Conservation (phyloP, 2,888 invertebrate genomes). For the Dynastes grantii region DNA sequence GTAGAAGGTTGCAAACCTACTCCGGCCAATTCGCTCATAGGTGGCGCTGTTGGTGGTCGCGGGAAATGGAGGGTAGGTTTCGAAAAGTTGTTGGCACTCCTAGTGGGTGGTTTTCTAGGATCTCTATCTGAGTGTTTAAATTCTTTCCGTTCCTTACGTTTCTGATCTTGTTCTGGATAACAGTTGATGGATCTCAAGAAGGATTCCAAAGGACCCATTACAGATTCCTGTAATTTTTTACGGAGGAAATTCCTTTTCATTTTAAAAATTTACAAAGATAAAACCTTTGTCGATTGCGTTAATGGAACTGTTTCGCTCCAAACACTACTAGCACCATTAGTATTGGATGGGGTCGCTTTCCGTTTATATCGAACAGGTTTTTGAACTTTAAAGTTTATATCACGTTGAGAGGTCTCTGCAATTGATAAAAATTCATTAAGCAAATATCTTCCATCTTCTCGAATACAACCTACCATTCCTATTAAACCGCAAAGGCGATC, state of each 20-base stretch:
- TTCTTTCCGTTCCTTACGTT: slow-evolving; percentile 49
- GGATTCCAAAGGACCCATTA: slow-evolving; percentile 67
- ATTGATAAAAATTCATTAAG: too few relatives aligned
- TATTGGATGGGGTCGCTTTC: slow-evolving; percentile 21
- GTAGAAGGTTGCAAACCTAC: slow-evolving; percentile 48
- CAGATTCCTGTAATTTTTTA: slow-evolving; percentile 54
- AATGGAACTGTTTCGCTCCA: slow-evolving; percentile 58
- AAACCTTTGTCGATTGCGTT: slow-evolving; percentile 57
- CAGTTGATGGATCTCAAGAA: slow-evolving; percentile 67
- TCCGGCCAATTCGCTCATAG: slow-evolving; percentile 59
- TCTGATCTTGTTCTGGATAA: slow-evolving; percentile 67
- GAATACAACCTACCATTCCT: neutral
- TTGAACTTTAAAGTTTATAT: slow-evolving; percentile 17
- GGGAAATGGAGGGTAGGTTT: slow-evolving; percentile 47
- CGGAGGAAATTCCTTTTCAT: neutral
- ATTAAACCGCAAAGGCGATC: slow-evolving; percentile 34
- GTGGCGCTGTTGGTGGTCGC: slow-evolving; percentile 61
- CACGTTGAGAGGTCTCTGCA: neutral
- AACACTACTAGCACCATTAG: slow-evolving; percentile 24
- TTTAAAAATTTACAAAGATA: slow-evolving; percentile 44
- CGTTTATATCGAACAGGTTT: slow-evolving; percentile 51
- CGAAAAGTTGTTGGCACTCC: slow-evolving; percentile 33
- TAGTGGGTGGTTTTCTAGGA: neutral
- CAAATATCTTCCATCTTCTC: too few relatives aligned
- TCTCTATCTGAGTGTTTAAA: slow-evolving; percentile 4